Evolutionary conservation across 2,888 invertebrate genomes (phyloP).

Genomic region (Stramonita haemastoma): DNA sequence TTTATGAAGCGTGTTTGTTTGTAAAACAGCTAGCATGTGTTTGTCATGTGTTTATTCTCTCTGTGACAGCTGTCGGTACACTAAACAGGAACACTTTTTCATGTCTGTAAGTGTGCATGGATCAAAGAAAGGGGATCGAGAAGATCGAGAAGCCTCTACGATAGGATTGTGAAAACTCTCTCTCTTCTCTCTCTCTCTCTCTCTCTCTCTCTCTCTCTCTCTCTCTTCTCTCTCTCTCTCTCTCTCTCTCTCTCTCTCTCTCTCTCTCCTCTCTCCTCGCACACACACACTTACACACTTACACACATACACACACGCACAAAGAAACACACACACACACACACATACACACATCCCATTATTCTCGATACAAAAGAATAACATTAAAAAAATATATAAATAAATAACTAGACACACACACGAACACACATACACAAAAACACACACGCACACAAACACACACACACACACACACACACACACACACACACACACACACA

Average conservation of each 20-base stretch:
- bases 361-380: too few relatives aligned
- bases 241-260: not conserved
- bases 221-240: not conserved
- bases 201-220: conserved; percentile 15
- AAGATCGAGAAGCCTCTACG: too few relatives aligned
- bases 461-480: not conserved
- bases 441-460: not conserved
- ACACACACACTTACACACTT: not conserved
- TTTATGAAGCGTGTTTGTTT: not conserved
- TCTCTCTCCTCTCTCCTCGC: not conserved
- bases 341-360: too few relatives aligned
- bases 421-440: not conserved
- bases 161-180: not conserved
- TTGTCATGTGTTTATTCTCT: not conserved
- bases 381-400: too few relatives aligned
- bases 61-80: not conserved
- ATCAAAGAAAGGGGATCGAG: too few relatives aligned
- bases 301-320: not conserved
- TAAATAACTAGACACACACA: not conserved
- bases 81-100: too few relatives aligned
- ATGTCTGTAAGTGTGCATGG: too few relatives aligned
- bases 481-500: conserved; percentile 11
- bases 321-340: too few relatives aligned
- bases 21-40: not conserved
- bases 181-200: not conserved